Conservation (phyloP, 2,797 vertebrate genomes). For the Pseudomugil gertrudae region DNA sequence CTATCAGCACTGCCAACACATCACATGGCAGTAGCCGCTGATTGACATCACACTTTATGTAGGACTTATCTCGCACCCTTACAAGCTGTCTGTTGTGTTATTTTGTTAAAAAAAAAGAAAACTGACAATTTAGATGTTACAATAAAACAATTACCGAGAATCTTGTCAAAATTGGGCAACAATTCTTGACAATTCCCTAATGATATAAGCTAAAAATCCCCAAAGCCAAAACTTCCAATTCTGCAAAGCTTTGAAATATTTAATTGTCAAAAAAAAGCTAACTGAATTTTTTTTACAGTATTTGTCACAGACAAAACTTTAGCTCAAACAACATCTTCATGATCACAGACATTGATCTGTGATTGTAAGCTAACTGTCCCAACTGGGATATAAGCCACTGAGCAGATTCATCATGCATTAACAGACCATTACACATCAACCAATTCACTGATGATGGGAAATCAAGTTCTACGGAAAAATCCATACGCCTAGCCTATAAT, state of each 20-base stretch:
- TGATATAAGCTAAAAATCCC: no score
- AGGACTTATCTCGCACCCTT: constrained; percentile 34
- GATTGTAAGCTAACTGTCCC: constrained; percentile 73
- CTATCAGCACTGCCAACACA: constrained; percentile 54
- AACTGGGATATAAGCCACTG: constrained; percentile 62
- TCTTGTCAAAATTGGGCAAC: constrained; percentile 45
- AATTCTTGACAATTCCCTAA: constrained; percentile 4
- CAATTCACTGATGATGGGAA: constrained; percentile 71
- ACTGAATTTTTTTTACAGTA: constrained; percentile 29
- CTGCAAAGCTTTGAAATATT: constrained; percentile 38
- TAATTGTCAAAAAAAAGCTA: constrained; percentile 23
- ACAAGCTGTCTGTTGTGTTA: constrained; percentile 46
- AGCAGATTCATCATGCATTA: constrained; percentile 73
- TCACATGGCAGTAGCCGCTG: constrained; percentile 49
- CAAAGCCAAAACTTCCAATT: constrained; percentile 14
- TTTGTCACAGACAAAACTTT: constrained; percentile 40
- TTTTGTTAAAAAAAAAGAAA: constrained; percentile 30
- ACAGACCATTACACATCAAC: constrained; percentile 71
- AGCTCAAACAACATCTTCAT: constrained; percentile 35
- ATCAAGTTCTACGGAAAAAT: constrained; percentile 75
- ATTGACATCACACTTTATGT: constrained; percentile 63
- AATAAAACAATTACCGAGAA: constrained; percentile 51
- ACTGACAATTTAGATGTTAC: constrained; percentile 55
- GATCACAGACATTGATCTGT: constrained; percentile 71
- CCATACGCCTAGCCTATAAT: constrained; percentile 73